These are phyloP conservation scores for Sorex araneus DNA, from an alignment of 2,113 vertebrate genomes.

Conservation along the genomic window DNA sequence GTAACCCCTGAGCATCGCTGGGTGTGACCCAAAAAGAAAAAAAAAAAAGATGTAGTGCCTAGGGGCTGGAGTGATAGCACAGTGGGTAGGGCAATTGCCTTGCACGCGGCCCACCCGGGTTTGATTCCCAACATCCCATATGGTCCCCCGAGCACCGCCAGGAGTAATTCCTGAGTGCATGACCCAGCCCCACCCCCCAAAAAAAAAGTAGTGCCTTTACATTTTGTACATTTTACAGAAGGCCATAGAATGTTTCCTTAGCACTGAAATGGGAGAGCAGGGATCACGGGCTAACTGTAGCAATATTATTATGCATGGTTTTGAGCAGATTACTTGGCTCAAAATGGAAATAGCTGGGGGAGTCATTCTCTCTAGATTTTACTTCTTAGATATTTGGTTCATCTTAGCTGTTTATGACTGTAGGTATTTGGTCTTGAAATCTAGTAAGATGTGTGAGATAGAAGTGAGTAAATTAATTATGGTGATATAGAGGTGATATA, in stretches of 20 bases:
- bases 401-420: no score
- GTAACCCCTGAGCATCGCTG: no score
- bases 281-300: not conserved
- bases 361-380: not conserved
- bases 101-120: no score
- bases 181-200: no score
- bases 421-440: not conserved
- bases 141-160: no score
- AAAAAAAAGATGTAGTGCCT: no score
- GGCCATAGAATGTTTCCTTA: not conserved
- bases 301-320: not conserved
- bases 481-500: not conserved
- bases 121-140: no score
- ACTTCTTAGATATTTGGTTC: not conserved
- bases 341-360: not conserved
- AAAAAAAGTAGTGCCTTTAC: no score
- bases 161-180: no score
- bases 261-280: not conserved
- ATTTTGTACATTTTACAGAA: not conserved
- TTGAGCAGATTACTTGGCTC: not conserved
- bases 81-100: no score
- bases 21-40: no score
- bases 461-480: constrained; percentile 20
- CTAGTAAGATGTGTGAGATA: not conserved
- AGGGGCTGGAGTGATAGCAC: no score